Evolutionary conservation across 2,888 invertebrate species (phyloP).

Genomic region (Subacronicta megacephala): DNA sequence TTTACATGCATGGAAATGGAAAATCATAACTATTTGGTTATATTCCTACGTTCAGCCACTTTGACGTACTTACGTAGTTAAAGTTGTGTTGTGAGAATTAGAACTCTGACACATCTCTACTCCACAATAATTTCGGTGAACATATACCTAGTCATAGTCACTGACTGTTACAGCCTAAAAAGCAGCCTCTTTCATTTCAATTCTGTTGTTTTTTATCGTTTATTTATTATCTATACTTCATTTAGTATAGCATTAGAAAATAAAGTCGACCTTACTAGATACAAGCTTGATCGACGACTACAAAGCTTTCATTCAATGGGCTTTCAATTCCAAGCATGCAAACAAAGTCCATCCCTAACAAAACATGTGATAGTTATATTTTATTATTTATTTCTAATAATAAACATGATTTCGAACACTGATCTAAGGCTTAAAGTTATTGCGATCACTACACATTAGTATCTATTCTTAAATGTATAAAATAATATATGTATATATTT

Average conservation of each 20-base stretch:
- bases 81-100: no score
- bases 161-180: no score
- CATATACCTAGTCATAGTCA: no score
- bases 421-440: conserved; percentile 27
- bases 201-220: no score
- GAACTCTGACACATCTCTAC: no score
- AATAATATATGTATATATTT: conserved; percentile 4
- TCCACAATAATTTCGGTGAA: no score
- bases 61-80: background rate
- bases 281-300: background rate
- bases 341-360: conserved; percentile 5
- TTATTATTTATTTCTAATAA: conserved; percentile 9
- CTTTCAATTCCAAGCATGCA: background rate
- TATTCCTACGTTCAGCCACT: background rate
- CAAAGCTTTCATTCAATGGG: background rate
- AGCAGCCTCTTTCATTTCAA: no score
- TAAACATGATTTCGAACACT: conserved; percentile 29
- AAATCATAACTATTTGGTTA: background rate
- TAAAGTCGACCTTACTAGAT: no score
- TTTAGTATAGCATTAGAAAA: no score
- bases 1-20: conserved; percentile 1
- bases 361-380: conserved; percentile 17
- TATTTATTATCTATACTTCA: no score
- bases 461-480: conserved; percentile 4
- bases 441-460: conserved; percentile 24